Percentiles rank a stretch among this genome's conserved stretches.
Evolutionary conservation across 2,888 invertebrate species (phyloP).

Genomic region (Phytoseiulus persimilis): DNA sequence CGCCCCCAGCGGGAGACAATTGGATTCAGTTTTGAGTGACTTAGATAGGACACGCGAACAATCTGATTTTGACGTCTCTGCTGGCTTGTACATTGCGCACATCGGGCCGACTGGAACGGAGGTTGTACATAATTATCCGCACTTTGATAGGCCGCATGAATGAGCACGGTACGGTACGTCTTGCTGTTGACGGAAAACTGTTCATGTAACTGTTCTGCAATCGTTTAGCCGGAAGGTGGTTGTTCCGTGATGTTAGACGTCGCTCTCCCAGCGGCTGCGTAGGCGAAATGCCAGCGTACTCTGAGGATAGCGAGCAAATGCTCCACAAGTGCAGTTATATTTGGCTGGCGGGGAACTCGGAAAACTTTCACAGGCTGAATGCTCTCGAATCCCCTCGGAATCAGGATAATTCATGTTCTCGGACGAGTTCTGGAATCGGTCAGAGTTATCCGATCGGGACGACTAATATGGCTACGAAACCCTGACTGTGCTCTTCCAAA

Average conservation of each 20-base stretch:
- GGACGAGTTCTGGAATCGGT: too few relatives aligned
- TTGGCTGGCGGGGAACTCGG: too few relatives aligned
- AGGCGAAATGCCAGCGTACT: too few relatives aligned
- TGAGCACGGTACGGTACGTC: not conserved
- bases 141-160: not conserved
- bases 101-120: not conserved
- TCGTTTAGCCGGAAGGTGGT: not conserved
- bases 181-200: not conserved
- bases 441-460: too few relatives aligned
- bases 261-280: not conserved
- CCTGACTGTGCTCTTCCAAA: too few relatives aligned
- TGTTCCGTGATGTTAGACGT: not conserved
- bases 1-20: not conserved
- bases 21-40: slow-evolving; percentile 20
- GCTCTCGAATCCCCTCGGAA: too few relatives aligned
- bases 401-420: too few relatives aligned
- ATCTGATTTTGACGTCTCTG: not conserved
- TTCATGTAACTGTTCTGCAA: not conserved
- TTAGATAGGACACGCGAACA: not conserved
- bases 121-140: not conserved
- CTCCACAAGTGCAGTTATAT: too few relatives aligned
- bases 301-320: too few relatives aligned
- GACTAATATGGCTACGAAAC: too few relatives aligned
- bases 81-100: not conserved
- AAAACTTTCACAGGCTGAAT: too few relatives aligned